Evolutionary conservation across 2,113 vertebrate genomes (phyloP).

Genomic region (western clawed frog (Xenopus tropicalis)): DNA sequence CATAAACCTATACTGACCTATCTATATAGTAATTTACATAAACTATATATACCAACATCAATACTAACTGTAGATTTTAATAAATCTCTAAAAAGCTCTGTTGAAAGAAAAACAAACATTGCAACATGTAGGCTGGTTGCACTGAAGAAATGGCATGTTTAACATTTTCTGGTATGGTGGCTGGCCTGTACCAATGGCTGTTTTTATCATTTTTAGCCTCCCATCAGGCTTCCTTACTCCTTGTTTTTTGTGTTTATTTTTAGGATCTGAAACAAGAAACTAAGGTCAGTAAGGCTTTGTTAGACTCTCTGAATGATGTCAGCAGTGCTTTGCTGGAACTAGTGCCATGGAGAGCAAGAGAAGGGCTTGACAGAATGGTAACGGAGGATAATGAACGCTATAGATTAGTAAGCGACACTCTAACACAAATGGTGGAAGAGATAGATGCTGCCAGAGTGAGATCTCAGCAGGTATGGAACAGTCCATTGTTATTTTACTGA

Average conservation of each 20-base stretch:
- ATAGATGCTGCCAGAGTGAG: conserved; percentile 85
- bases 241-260: conserved; percentile 31
- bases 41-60: too few relatives aligned
- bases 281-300: conserved; percentile 69
- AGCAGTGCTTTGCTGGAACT: conserved; percentile 85
- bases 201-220: too few relatives aligned
- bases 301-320: conserved; percentile 87
- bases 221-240: too few relatives aligned
- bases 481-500: conserved; percentile 10
- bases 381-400: conserved; percentile 86
- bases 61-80: too few relatives aligned
- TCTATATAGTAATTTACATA: too few relatives aligned
- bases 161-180: too few relatives aligned
- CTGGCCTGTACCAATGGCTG: too few relatives aligned
- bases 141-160: too few relatives aligned
- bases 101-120: too few relatives aligned
- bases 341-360: conserved; percentile 90
- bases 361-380: conserved; percentile 86
- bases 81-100: too few relatives aligned
- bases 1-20: too few relatives aligned
- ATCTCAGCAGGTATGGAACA: conserved; percentile 82
- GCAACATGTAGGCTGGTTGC: too few relatives aligned
- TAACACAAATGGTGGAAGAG: conserved; percentile 82
- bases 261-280: conserved; percentile 83
- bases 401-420: conserved; percentile 67